These are phyloP conservation scores for Ramazzottius varieornatus DNA, from an alignment of 2,888 invertebrate genomes.

Conservation along the genomic window DNA sequence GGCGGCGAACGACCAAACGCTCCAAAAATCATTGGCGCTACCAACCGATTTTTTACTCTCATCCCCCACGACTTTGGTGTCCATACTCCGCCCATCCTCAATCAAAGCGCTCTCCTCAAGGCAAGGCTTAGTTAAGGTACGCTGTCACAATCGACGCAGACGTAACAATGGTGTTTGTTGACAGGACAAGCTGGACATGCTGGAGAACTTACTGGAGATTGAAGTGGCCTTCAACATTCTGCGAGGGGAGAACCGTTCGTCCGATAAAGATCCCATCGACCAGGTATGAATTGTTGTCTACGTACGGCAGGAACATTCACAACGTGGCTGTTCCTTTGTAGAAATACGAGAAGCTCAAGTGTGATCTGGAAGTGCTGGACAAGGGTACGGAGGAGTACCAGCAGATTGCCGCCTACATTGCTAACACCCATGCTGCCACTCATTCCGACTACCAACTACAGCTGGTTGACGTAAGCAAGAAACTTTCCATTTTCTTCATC, in stretches of 20 bases:
- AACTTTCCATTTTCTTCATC: constrained; percentile 28
- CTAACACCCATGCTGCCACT: constrained; percentile 73
- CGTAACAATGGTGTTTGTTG: constrained; percentile 7
- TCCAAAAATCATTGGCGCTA: constrained; percentile 44
- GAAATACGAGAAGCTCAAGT: constrained; percentile 62
- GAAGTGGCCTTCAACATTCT: constrained; percentile 76
- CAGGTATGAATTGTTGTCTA: not conserved
- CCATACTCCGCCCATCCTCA: constrained; percentile 48
- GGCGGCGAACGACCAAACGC: constrained; percentile 11
- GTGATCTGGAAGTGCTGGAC: constrained; percentile 38
- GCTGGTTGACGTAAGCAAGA: constrained; percentile 32
- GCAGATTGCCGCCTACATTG: constrained; percentile 45
- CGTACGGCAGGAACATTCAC: not conserved
- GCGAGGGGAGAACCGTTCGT: constrained; percentile 22
- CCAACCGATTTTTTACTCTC: constrained; percentile 76
- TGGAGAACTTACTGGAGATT: constrained; percentile 72
- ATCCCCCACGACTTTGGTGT: constrained; percentile 84
- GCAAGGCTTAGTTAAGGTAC: constrained; percentile 12
- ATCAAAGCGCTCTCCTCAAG: constrained; percentile 42
- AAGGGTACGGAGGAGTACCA: constrained; percentile 39
- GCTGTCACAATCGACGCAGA: not conserved
- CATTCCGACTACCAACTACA: constrained; percentile 46
- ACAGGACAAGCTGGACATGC: constrained; percentile 47
- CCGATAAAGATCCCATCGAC: not conserved
- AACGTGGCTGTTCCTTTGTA: constrained; percentile 14